Evolutionary conservation across 2,113 vertebrate genomes (phyloP), one percentile per base, ranked within the genome.

Genomic region (Zosterops pallidus): DNA sequence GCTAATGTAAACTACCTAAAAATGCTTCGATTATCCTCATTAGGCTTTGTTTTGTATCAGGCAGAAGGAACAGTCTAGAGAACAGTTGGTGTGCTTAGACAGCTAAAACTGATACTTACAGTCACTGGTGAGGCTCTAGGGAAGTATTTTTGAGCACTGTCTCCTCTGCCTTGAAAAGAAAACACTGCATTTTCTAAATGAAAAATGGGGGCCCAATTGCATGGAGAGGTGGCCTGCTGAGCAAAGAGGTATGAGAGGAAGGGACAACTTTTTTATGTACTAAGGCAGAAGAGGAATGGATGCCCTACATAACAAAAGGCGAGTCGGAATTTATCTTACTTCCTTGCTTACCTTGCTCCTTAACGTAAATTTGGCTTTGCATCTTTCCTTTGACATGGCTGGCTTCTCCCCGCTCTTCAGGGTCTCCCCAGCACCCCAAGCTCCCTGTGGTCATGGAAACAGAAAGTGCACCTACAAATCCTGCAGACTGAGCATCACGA

Each of bases 91-190:
- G 42, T 74, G 42, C 84, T 76, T 42, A 84, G 77, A 64, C 62
- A 89, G 55, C 75, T 82, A 70, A 94, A 94, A 92, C 50, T 20
- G 67, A 88, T 91, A 62, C 86, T 78, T 75, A 46, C 25, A 83
- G 82, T 69, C 56, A 85, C 63, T 47, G 74, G 37, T 80, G 71
- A 74, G 72, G 65, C 93, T 96, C 71, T 63, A 78, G 90, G 60
- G 90, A 92, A 60, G 50, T 37, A 88, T 64, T 90, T 85, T 87
- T 74, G 59, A 88, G 76, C 68, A 47, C 42, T 41, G 23, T 12
- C 41, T 89, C 56, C 39, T 81, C 56, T 85, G 15, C 23, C 39
- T 53, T 83, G 59, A 39, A 91, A 90, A 70, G 46, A 55, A 67
- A 93, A 47, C 41, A 47, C 33, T 44, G 26, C 35, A 44, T 75